These are phyloP conservation scores for Hydra vulgaris DNA, from an alignment of 30 jellyfish, hydroid and myxozoan species.

Conservation along the genomic window DNA sequence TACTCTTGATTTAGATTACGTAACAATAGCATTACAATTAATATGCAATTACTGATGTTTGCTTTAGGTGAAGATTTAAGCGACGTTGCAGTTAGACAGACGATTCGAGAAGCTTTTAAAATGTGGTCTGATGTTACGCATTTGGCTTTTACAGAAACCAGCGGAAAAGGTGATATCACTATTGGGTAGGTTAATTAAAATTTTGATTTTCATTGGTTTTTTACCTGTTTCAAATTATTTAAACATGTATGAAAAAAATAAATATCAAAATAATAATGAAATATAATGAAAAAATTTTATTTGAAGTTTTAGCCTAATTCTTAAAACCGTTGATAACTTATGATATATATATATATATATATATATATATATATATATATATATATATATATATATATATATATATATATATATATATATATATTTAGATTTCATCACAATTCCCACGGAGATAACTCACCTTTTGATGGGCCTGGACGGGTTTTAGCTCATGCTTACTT, in stretches of 20 bases:
- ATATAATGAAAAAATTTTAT: too few relatives aligned
- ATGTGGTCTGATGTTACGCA: constrained; percentile 28
- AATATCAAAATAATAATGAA: too few relatives aligned
- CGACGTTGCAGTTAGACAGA: not conserved
- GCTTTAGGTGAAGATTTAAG: constrained; percentile 5
- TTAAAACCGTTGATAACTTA: too few relatives aligned
- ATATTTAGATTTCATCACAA: not conserved
- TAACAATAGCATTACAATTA: too few relatives aligned
- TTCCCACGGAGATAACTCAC: constrained; percentile 63
- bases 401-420: too few relatives aligned
- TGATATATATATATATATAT: too few relatives aligned
- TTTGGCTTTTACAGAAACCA: not conserved
- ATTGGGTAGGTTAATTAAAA: constrained; percentile 4
- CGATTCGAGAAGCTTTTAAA: not conserved
- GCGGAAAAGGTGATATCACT: not conserved
- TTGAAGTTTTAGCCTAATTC: too few relatives aligned
- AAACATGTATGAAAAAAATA: too few relatives aligned
- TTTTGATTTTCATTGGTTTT: not conserved
- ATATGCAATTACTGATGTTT: too few relatives aligned
- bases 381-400: too few relatives aligned
- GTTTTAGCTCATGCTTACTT: constrained; percentile 84
- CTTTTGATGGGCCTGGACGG: constrained; percentile 70
- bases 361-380: too few relatives aligned
- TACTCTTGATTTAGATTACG: too few relatives aligned
- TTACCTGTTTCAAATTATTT: not conserved